A percentile compares a stretch with the other conserved stretches of the same genome.
phyloP scores from a whole-genome alignment of 2,113 vertebrate genomes.

The Pseudopipra pipra region DNA sequence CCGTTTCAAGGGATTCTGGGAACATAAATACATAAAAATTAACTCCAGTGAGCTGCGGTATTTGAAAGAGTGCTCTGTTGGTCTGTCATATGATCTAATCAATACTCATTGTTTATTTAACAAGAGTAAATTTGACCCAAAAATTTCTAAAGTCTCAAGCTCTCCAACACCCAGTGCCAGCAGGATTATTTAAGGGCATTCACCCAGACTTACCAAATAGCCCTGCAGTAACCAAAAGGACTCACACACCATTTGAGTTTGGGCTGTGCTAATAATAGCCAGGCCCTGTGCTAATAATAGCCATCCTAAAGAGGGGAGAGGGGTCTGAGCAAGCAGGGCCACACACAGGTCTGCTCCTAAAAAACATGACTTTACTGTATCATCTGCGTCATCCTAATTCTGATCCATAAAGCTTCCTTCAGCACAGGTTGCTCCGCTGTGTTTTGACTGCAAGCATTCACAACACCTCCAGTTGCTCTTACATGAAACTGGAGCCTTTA shows the following conservation, averaged over 20 bases:
- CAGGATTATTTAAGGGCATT: not conserved
- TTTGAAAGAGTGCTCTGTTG: not conserved
- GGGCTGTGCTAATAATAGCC: too few species aligned
- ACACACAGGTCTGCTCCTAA: not conserved
- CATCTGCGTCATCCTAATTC: not conserved
- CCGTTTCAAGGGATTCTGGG: not conserved
- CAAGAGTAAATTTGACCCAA: not conserved
- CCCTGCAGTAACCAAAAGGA: not conserved
- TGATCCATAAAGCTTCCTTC: not conserved
- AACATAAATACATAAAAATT: not conserved
- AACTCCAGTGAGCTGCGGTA: not conserved
- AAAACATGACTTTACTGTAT: accelerated
- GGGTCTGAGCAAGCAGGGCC: not conserved
- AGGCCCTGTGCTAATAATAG: not conserved
- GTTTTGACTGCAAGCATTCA: not conserved
- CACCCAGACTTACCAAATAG: not conserved
- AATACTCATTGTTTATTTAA: slow-evolving; percentile 12
- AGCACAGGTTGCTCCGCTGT: not conserved
- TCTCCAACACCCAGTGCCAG: not conserved
- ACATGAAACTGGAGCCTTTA: not conserved
- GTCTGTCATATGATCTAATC: not conserved
- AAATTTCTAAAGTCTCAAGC: not conserved
- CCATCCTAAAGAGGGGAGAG: not conserved
- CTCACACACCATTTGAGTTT: not conserved
- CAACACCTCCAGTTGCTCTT: not conserved